Evolutionary conservation across 2,888 invertebrate species (phyloP), one percentile per base, ranked within the genome.

Genomic region (Saturnia japonica): DNA sequence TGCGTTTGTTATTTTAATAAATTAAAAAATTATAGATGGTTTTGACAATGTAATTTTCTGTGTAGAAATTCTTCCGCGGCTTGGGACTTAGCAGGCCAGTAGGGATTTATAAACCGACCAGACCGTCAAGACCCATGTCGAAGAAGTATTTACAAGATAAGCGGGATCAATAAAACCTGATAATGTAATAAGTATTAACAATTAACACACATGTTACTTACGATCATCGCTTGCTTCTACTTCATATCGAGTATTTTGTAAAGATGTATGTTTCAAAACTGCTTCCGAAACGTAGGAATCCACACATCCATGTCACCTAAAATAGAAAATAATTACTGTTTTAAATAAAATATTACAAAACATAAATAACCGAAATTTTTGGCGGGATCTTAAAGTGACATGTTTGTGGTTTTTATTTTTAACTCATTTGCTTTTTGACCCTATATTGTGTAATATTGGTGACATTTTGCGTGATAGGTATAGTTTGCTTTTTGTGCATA

Each of bases 11-110:
- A n/a, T n/a, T n/a, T n/a, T n/a, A n/a, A n/a, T n/a, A n/a, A n/a
- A n/a, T n/a, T n/a, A n/a, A n/a, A n/a, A n/a, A n/a, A 34, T 34
- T 2, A 34, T 34, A 34, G 34, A 25, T 28, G 12, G 12, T 28
- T 12, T 60, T 60, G 4, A 60, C 3, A 14, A 25, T 28, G 1
- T 57, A 9, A 54, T n/a, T 54, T 54, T 22, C 54, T 54, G 25
- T 25, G 81, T 72, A 81, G 62, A 54, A 72, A 73, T 73, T 74
- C 86, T 85, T 82, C 90, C 94, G 94, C 91, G 94, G 95, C 96
- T 96, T 96, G 96, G 96, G 96, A 96, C 96, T 96, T 96, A 96
- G 96, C 96, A 96, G 96, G 96, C 96, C 96, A 96, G 96, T 96
- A 96, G 96, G 95, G 93, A 91, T 76, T 42, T 72, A 75, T 73